Conservation (phyloP, 2,113 vertebrate species). For the Gallinago paraguaiae region DNA sequence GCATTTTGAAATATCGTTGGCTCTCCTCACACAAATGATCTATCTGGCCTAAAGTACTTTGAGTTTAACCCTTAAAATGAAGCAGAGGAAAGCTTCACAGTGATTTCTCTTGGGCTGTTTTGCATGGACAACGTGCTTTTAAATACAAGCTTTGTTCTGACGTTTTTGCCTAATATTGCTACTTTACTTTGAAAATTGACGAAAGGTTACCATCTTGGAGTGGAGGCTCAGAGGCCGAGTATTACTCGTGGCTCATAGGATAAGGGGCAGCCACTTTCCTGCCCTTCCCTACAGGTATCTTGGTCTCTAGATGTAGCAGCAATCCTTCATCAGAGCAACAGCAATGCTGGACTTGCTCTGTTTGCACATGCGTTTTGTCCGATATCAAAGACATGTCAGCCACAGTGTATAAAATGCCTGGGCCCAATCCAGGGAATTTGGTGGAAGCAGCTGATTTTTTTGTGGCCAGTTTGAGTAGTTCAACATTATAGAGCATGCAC, state of each 20-base stretch:
- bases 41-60: neutral
- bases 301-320: neutral
- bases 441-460: neutral
- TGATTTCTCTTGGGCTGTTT: neutral
- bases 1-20: neutral
- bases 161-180: neutral
- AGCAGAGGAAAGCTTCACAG: neutral
- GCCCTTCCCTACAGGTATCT: neutral
- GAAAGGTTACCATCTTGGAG: neutral
- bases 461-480: neutral
- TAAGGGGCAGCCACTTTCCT: accelerated
- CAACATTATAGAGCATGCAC: neutral
- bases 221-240: neutral
- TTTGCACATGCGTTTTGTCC: neutral
- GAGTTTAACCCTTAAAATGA: neutral
- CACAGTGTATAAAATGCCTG: neutral
- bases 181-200: neutral
- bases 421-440: neutral
- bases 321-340: neutral
- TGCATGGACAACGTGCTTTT: neutral
- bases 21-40: neutral
- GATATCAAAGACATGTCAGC: neutral
- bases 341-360: neutral
- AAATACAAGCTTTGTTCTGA: neutral
- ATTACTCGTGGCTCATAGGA: neutral